phyloP scores from a whole-genome alignment of 2,797 vertebrate genomes.

The Schizopygopsis pylzovi region DNA sequence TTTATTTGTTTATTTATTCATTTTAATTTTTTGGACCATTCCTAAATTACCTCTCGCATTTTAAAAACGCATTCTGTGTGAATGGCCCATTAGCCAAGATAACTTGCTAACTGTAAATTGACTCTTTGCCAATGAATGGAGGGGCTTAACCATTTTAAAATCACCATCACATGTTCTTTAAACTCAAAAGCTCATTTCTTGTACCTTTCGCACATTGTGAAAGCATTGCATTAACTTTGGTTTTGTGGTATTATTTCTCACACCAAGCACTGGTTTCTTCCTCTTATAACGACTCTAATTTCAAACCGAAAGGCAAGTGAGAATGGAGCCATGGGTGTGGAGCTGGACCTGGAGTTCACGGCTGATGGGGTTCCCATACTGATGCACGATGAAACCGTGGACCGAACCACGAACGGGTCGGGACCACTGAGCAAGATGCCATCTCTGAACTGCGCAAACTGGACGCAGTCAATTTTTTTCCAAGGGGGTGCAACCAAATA shows the following conservation, averaged over 20 bases:
- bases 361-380: conserved; percentile 89
- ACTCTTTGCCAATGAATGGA: too few species aligned
- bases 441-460: conserved; percentile 84
- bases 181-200: background rate
- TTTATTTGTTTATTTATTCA: too few species aligned
- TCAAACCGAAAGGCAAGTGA: conserved; percentile 82
- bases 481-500: too few species aligned
- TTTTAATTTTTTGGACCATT: too few species aligned
- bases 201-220: background rate
- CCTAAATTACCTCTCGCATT: too few species aligned
- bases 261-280: background rate
- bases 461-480: too few species aligned
- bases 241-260: background rate
- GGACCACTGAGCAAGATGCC: conserved; percentile 83
- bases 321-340: conserved; percentile 90
- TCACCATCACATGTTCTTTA: background rate
- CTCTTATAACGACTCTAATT: background rate
- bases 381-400: conserved; percentile 93
- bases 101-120: too few species aligned
- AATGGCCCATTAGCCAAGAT: too few species aligned
- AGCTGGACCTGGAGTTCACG: conserved; percentile 93
- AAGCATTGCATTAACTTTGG: background rate
- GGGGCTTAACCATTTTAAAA: background rate
- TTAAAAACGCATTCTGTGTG: too few species aligned
- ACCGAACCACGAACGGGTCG: conserved; percentile 90